Conservation (phyloP, 2,888 invertebrate species). For the Mythimna impura region DNA sequence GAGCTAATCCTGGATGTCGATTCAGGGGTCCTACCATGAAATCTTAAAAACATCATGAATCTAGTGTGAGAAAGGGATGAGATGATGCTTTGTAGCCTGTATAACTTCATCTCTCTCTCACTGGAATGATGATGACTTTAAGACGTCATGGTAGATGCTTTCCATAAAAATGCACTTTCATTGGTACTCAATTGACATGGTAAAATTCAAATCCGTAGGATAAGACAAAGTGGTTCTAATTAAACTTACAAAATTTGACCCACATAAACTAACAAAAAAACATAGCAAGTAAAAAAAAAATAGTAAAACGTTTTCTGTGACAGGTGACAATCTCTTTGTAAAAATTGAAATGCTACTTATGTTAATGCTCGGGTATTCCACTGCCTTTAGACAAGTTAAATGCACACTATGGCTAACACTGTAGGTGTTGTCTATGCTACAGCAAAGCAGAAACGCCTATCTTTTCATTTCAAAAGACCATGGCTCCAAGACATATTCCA, state of each 20-base stretch:
- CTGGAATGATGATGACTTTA: no score
- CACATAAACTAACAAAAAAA: background rate
- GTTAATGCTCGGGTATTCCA: background rate
- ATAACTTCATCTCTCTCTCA: no score
- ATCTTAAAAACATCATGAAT: no score
- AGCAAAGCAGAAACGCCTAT: background rate
- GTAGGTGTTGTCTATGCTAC: background rate
- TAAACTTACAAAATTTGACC: background rate
- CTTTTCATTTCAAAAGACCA: background rate
- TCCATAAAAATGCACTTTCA: background rate
- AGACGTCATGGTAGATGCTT: background rate
- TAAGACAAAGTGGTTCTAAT: background rate
- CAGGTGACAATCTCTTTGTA: background rate
- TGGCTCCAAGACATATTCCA: background rate
- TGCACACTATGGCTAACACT: slow-evolving; percentile 41
- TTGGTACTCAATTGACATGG: background rate
- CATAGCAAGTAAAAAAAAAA: background rate
- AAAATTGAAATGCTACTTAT: background rate
- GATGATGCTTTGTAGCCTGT: no score
- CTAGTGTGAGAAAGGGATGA: no score
- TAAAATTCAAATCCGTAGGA: background rate
- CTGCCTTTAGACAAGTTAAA: slow-evolving; percentile 13
- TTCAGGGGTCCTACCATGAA: no score
- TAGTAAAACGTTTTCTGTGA: background rate
- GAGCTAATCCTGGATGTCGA: background rate